These are phyloP conservation scores for Plectropomus leopardus DNA, from an alignment of 2,113 vertebrate genomes.

Conservation along the genomic window DNA sequence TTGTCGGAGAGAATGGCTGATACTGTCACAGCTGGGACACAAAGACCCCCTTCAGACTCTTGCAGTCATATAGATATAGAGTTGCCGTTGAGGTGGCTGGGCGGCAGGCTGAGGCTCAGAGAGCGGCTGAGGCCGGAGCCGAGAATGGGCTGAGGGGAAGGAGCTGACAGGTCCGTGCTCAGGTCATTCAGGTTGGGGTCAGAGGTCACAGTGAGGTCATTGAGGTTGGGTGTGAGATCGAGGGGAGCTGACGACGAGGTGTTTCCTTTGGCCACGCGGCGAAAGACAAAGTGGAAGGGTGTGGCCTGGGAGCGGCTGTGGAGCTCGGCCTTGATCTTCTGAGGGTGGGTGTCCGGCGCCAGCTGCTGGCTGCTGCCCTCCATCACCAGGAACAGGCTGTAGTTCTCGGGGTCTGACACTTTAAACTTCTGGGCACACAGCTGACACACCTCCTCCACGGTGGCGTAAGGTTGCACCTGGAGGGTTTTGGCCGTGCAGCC, in stretches of 20 bases:
- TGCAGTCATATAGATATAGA: slow-evolving; percentile 51
- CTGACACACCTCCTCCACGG: slow-evolving; percentile 92
- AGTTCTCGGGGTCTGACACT: slow-evolving; percentile 83
- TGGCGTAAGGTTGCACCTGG: slow-evolving; percentile 90
- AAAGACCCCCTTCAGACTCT: slow-evolving; percentile 6
- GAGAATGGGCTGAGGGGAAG: background rate
- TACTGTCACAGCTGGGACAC: background rate
- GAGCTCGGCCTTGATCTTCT: slow-evolving; percentile 96
- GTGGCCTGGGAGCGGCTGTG: slow-evolving; percentile 89
- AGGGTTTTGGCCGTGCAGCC: slow-evolving; percentile 97
- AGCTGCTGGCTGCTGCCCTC: slow-evolving; percentile 94
- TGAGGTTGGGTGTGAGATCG: slow-evolving; percentile 27
- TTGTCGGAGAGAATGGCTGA: slow-evolving; percentile 7
- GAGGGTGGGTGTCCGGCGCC: slow-evolving; percentile 94
- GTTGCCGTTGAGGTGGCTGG: slow-evolving; percentile 33
- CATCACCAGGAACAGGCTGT: slow-evolving; percentile 89
- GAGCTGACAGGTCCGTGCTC: background rate
- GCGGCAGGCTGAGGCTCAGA: slow-evolving; percentile 55
- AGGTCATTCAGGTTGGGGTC: slow-evolving; percentile 46
- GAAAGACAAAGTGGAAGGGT: slow-evolving; percentile 94
- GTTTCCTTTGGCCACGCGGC: slow-evolving; percentile 79
- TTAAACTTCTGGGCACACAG: slow-evolving; percentile 94
- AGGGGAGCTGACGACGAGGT: slow-evolving; percentile 6
- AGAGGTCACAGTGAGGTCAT: slow-evolving; percentile 29
- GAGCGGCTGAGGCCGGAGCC: slow-evolving; percentile 35